Evolutionary conservation across 2,113 vertebrate genomes (phyloP).

Genomic region (Pseudorectes ferrugineus): DNA sequence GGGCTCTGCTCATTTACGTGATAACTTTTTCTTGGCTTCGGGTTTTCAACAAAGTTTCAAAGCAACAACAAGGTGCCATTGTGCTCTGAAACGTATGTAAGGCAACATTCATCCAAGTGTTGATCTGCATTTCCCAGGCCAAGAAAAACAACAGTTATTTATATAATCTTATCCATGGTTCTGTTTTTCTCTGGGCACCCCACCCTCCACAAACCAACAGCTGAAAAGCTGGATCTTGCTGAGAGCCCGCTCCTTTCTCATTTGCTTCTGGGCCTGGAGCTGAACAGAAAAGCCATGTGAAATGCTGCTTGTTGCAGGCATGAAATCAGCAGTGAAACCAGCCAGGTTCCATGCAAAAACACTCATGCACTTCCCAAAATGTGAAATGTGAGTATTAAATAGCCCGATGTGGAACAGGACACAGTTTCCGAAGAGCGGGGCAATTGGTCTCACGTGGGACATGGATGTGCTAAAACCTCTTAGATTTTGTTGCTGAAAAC

Average conservation of each 20-base stretch:
- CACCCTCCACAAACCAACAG: slow-evolving; percentile 66
- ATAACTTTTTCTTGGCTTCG: slow-evolving; percentile 78
- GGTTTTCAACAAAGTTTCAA: slow-evolving; percentile 73
- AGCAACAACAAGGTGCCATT: slow-evolving; percentile 81
- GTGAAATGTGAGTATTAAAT: background rate
- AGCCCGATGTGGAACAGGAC: background rate
- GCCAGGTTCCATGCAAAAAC: background rate
- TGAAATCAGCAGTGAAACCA: background rate
- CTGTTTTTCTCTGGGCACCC: slow-evolving; percentile 75
- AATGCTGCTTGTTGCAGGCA: background rate
- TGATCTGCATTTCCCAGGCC: slow-evolving; percentile 69
- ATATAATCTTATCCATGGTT: slow-evolving; percentile 78
- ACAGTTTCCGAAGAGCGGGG: background rate
- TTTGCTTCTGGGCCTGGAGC: slow-evolving; percentile 12
- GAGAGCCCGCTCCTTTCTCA: background rate
- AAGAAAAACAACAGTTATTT: slow-evolving; percentile 81
- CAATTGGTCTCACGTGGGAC: accelerated
- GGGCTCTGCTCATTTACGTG: slow-evolving; percentile 65
- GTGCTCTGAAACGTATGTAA: slow-evolving; percentile 72
- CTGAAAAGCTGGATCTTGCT: slow-evolving; percentile 62
- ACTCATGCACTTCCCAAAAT: background rate
- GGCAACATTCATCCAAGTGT: slow-evolving; percentile 80
- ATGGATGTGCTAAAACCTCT: background rate
- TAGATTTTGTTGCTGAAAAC: background rate
- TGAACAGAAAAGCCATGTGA: background rate